Evolutionary conservation across 2,113 vertebrate genomes (phyloP).

Genomic region (Enhydra lutris): DNA sequence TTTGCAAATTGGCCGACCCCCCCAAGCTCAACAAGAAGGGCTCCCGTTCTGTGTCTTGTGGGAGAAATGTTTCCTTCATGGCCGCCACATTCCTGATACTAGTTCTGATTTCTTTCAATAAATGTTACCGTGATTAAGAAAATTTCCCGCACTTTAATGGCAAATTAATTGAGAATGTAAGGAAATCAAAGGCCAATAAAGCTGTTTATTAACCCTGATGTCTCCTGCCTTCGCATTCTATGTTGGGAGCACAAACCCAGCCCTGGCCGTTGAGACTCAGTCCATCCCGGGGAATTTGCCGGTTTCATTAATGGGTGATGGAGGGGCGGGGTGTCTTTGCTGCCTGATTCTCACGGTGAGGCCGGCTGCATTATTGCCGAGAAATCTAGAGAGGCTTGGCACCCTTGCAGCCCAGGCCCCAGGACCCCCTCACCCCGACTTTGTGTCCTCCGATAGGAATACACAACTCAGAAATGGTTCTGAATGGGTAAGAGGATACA

Average conservation of each 20-base stretch:
- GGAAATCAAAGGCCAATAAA: slow-evolving; percentile 71
- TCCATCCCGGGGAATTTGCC: fast-evolving
- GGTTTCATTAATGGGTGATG: not conserved
- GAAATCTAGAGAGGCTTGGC: not conserved
- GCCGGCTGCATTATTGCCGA: not conserved
- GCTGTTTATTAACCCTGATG: slow-evolving; percentile 64
- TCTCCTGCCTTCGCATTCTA: not conserved
- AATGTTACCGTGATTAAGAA: slow-evolving; percentile 47
- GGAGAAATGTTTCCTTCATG: not conserved
- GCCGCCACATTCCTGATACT: slow-evolving; percentile 2
- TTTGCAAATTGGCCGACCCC: not conserved
- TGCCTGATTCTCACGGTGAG: not conserved
- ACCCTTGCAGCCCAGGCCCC: not conserved
- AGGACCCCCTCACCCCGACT: not conserved
- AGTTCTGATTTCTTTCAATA: slow-evolving; percentile 60
- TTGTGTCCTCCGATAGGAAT: not conserved
- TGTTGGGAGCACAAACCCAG: not conserved
- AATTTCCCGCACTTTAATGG: slow-evolving; percentile 73
- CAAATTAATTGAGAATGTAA: slow-evolving; percentile 74
- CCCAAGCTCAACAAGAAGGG: not conserved
- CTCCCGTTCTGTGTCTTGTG: slow-evolving; percentile 9
- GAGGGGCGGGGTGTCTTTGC: not conserved
- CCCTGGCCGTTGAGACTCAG: not conserved
- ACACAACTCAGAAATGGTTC: not conserved
- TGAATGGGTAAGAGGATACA: not conserved